Base-by-base conservation (phyloP, 2,888 invertebrate species). In the Conus canariensis region DNA sequence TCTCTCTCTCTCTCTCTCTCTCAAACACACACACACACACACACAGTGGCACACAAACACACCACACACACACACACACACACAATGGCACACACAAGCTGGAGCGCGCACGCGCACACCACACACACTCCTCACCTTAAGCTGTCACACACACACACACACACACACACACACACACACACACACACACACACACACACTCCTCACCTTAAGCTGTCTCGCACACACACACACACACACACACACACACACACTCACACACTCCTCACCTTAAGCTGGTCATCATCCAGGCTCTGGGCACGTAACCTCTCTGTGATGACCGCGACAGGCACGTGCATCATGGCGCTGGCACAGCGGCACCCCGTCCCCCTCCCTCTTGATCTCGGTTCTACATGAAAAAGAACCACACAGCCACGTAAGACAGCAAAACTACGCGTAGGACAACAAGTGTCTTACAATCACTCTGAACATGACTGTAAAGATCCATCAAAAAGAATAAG, bases 281-380 rank as follows among this genome's bases (percentile, higher is more conserved):
- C 83, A 80, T 92, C 92, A 16, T 92, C 92, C 86, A 92, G 85
- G n/a, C 88, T 86, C 91, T 92, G 92, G 22, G 90, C 91, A 60
- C 90, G 92, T 59, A 92, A 91, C 85, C 91, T 92, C 88, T 92
- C 92, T 9, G 92, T 92, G 88, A 92, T 92, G 89, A 92, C 91
- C 25, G 92, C 91, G 67, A 92, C 90, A 56, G 91, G 91, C 90
- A 88, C 89, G 87, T 92, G 90, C 56, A 90, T 88, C 92, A 92
- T 92, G 85, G 60, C 91, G 56, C 14, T 22, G 45, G 19, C n/a
- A n/a, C 74, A 14, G 45, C 14, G 30, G 30, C 6, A 30, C 80
- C 30, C 30, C 45, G 45, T 25, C 30, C 14, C 80, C 80, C 58
- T 22, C 8, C n/a, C 59, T 25, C 64, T 10, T 16, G 22, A 30